Evolutionary conservation across 2,113 vertebrate genomes (phyloP).

Genomic region (Myotis brandtii): DNA sequence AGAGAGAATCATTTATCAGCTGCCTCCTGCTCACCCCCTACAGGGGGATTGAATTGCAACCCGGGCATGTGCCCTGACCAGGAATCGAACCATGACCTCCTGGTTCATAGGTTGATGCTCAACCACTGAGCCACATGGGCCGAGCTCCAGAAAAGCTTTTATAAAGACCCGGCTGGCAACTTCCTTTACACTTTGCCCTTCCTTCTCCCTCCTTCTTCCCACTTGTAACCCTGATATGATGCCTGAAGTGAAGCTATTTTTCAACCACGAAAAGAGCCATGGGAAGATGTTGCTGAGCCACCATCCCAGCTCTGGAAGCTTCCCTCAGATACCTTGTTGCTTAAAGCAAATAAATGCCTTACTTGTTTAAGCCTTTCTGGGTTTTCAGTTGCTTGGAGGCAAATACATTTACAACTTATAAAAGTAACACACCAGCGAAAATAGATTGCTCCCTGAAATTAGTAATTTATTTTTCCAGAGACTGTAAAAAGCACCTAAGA

Average conservation of each 20-base stretch:
- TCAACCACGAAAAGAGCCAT: background rate
- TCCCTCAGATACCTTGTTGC: background rate
- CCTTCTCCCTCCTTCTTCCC: background rate
- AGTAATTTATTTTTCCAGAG: conserved; percentile 48
- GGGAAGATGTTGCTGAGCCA: background rate
- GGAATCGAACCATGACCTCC: too few relatives aligned
- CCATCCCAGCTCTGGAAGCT: background rate
- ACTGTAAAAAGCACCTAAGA: conserved; percentile 27
- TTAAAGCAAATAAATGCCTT: background rate
- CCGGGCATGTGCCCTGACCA: too few relatives aligned
- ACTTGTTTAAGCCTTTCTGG: background rate
- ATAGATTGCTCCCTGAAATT: background rate
- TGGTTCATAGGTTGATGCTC: too few relatives aligned
- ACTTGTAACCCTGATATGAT: background rate
- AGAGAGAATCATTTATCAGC: too few relatives aligned
- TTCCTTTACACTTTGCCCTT: background rate
- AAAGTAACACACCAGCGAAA: background rate
- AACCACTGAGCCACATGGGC: too few relatives aligned
- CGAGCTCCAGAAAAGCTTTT: background rate
- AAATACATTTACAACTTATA: background rate
- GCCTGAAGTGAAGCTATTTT: background rate
- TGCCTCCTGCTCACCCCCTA: too few relatives aligned
- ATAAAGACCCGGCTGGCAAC: background rate
- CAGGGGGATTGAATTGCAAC: too few relatives aligned
- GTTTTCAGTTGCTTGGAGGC: background rate